These are phyloP conservation scores for Hipposideros armiger DNA, from an alignment of 2,113 vertebrate species.

Conservation along the genomic window DNA sequence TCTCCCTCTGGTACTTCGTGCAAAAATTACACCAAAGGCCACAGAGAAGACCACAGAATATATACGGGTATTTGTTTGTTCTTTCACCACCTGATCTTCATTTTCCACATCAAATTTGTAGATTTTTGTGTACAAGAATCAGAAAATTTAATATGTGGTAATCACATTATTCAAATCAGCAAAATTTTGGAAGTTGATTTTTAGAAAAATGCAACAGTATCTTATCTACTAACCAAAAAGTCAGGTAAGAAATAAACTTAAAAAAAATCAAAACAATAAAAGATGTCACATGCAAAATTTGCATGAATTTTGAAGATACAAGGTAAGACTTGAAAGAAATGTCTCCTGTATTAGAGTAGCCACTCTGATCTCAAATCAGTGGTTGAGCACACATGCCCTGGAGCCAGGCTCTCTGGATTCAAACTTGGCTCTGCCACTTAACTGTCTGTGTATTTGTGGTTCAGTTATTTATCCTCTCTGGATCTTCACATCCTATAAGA, in stretches of 20 bases:
- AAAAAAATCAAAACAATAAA: neutral
- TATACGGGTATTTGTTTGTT: neutral
- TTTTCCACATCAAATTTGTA: neutral
- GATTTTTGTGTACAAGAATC: neutral
- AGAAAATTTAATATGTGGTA: neutral
- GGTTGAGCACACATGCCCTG: neutral
- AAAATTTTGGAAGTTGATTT: neutral
- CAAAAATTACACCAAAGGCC: neutral
- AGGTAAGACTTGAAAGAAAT: neutral
- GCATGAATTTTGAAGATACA: neutral
- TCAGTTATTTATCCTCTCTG: neutral
- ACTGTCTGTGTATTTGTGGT: neutral
- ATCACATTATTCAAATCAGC: neutral
- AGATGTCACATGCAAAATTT: neutral
- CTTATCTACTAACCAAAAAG: neutral
- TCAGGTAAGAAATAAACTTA: neutral
- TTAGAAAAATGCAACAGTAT: neutral
- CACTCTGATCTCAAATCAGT: neutral
- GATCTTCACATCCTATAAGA: neutral
- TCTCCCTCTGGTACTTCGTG: neutral
- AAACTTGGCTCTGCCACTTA: neutral
- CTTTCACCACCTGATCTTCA: neutral
- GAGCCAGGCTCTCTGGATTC: neutral
- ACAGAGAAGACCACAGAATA: neutral
- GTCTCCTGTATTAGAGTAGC: neutral